Conservation (phyloP, 2,113 vertebrate species). For the Colaptes auratus region DNA sequence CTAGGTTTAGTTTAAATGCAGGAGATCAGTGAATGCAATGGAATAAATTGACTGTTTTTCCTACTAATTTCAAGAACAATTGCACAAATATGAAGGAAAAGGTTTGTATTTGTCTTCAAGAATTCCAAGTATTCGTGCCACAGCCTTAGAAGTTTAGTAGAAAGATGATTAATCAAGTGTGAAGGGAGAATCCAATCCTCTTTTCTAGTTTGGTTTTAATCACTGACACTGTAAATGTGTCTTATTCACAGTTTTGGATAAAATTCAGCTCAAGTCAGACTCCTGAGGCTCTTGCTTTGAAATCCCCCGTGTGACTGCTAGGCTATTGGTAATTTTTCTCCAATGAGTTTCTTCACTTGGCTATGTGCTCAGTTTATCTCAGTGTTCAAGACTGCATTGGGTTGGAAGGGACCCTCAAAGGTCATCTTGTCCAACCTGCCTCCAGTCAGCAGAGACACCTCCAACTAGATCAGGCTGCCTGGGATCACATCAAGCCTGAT, state of each 20-base stretch:
- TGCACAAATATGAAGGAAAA: neutral
- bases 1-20: neutral
- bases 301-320: fast-evolving
- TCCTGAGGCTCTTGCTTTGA: neutral
- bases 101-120: neutral
- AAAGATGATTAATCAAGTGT: neutral
- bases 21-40: neutral
- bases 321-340: neutral
- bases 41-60: neutral
- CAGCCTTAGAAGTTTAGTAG: neutral
- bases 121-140: neutral
- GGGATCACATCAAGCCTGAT: too few relatives aligned
- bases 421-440: too few relatives aligned
- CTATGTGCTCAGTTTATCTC: neutral
- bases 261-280: neutral
- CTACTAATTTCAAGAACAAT: neutral
- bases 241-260: neutral
- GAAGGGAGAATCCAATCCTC: too few relatives aligned
- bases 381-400: neutral
- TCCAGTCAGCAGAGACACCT: too few relatives aligned
- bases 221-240: fast-evolving
- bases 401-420: too few relatives aligned
- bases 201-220: neutral
- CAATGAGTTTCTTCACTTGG: neutral
- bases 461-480: too few relatives aligned